Evolutionary conservation across 2,797 vertebrate species (phyloP), one percentile per base, ranked within the genome.

Genomic region (Catostomus latipinnis): DNA sequence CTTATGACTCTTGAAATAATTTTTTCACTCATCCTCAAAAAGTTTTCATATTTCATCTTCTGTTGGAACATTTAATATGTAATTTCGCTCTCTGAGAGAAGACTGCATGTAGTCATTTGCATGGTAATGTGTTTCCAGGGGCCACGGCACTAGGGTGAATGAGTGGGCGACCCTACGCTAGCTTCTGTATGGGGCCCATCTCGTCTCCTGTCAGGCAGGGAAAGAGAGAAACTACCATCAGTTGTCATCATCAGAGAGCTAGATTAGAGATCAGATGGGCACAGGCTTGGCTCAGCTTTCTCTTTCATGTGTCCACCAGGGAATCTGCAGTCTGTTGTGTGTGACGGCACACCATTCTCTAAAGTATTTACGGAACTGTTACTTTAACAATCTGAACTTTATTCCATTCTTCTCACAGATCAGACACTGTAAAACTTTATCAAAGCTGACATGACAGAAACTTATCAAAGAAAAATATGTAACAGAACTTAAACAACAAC

Each of bases 121-220:
- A 83, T 83, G 76, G 66, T 75, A 83, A 83, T 83, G 71, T 45
- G 71, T 75, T 34, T 65, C 46, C 71, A 71, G 60, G 56, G 76
- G 66, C 66, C 50, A 57, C 14, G 53, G 16, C 61, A 8, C 46
- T 34, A 63, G 65, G 45, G 18, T 53, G 48, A 81, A 56, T 48
- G 16, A 34, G 80, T 76, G 79, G 71, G 63, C 5, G 14, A 22
- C 60, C 69, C 67, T 34, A 34, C 34, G 34, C 34, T 63, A 46
- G 56, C 71, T 68, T 61, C 56, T 45, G 63, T 18, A 11, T 58
- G 34, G 22, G 62, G 54, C 14, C 71, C 53, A 2, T 80, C 70
- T 73, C 76, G 53, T 78, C 49, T 73, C 49, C 48, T 61, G 69
- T 71, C 60, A 76, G 80, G 16, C n/a, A 45, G 52, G 34, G 65